These are phyloP conservation scores for Odontesthes bonariensis DNA, from an alignment of 2,113 vertebrate genomes.

Conservation along the genomic window DNA sequence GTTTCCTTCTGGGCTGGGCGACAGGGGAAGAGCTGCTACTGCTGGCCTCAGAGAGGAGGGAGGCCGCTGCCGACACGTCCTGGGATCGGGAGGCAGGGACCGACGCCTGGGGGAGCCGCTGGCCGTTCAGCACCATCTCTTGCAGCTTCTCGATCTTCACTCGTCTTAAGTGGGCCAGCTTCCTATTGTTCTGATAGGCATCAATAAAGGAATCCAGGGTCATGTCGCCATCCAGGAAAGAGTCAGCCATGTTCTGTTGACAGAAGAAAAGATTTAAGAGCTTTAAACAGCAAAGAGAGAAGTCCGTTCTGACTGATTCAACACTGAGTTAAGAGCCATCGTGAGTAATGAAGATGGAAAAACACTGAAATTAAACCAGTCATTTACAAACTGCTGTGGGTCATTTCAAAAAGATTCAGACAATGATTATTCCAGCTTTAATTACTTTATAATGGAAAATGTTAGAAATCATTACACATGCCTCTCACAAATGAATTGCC, in stretches of 20 bases:
- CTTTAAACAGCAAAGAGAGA: constrained; percentile 7
- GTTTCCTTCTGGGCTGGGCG: constrained; percentile 85
- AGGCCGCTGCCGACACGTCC: constrained; percentile 65
- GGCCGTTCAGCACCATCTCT: constrained; percentile 93
- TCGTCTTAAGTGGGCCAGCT: constrained; percentile 91
- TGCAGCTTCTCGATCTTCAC: constrained; percentile 98
- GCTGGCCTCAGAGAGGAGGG: constrained; percentile 64
- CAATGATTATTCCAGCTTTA: neutral
- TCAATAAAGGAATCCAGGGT: constrained; percentile 92
- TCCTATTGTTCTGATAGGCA: constrained; percentile 91
- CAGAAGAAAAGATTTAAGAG: neutral
- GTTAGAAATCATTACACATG: constrained; percentile 1
- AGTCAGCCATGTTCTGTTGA: constrained; percentile 95
- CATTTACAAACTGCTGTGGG: neutral
- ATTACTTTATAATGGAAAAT: neutral
- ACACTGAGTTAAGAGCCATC: neutral
- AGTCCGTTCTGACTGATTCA: neutral
- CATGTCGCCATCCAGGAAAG: constrained; percentile 91
- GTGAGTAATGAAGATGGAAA: constrained; percentile 13
- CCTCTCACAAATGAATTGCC: too few relatives aligned
- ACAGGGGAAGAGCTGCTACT: constrained; percentile 77
- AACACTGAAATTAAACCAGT: neutral
- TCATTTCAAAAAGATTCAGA: neutral
- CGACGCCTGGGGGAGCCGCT: constrained; percentile 77
- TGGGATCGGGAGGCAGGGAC: constrained; percentile 55